These are phyloP conservation scores for Urocolius indicus DNA, from an alignment of 2,113 vertebrate genomes.

Conservation along the genomic window DNA sequence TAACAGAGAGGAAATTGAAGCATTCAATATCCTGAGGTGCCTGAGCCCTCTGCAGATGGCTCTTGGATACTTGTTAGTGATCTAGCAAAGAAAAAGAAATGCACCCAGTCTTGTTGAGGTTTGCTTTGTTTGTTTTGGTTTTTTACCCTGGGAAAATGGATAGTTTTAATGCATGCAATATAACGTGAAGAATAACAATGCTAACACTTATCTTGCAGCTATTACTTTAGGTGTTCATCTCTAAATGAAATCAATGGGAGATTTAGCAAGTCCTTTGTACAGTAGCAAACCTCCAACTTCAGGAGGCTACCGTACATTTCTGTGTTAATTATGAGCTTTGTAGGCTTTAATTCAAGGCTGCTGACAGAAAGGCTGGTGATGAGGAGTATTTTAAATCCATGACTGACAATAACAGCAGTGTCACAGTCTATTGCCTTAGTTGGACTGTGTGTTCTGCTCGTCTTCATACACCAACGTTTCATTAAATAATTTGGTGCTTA, in stretches of 20 bases:
- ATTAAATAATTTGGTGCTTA: constrained; percentile 37
- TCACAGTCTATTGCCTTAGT: constrained; percentile 3
- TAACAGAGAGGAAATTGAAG: constrained; percentile 44
- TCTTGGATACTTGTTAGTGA: not conserved
- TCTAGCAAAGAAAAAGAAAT: not conserved
- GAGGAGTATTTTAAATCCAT: constrained; percentile 62
- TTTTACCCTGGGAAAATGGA: not conserved
- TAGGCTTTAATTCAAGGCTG: constrained; percentile 69
- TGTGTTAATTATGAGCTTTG: constrained; percentile 61
- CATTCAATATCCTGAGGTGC: constrained; percentile 33
- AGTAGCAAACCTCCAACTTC: not conserved
- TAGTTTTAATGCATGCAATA: not conserved
- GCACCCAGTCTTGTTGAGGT: not conserved
- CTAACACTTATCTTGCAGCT: not conserved
- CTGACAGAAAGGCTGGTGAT: constrained; percentile 55
- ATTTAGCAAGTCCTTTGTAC: not conserved
- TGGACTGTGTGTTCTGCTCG: not conserved
- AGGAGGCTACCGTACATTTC: constrained; percentile 14
- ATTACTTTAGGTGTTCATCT: not conserved
- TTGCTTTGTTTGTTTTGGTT: not conserved
- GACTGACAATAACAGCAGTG: constrained; percentile 65
- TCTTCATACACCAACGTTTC: constrained; percentile 5
- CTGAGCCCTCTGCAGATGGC: constrained; percentile 28
- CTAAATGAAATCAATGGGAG: not conserved
- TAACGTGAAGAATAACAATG: not conserved